Evolutionary conservation across 2,888 invertebrate genomes (phyloP).

Genomic region (Phasia obesa): DNA sequence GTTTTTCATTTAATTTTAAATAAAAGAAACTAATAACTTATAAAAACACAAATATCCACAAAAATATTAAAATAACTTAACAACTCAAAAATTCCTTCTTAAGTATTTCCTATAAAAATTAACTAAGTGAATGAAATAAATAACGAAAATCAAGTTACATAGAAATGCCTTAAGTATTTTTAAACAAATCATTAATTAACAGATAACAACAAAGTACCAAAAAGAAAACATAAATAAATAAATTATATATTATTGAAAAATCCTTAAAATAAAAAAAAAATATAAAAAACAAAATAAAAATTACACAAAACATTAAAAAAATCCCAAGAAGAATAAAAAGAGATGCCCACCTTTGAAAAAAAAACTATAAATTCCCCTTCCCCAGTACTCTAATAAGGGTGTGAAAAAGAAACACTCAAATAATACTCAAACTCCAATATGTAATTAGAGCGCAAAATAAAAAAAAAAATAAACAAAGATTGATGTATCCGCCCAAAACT

Average conservation of each 20-base stretch:
- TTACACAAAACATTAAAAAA: conserved; percentile 42
- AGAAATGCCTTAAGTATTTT: conserved; percentile 73
- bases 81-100: conserved; percentile 71
- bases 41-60: conserved; percentile 35
- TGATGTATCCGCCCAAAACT: conserved; percentile 68
- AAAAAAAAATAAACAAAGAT: conserved; percentile 38
- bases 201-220: conserved; percentile 61
- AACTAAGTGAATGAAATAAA: conserved; percentile 49
- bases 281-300: no score
- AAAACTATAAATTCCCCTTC: conserved; percentile 43
- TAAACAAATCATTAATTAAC: conserved; percentile 57
- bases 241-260: conserved; percentile 42
- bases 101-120: conserved; percentile 70
- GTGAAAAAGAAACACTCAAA: conserved; percentile 8
- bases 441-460: conserved; percentile 31
- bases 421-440: conserved; percentile 10
- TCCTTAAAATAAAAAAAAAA: conserved; percentile 31
- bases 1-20: conserved; percentile 19
- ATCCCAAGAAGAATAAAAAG: conserved; percentile 51
- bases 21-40: conserved; percentile 13
- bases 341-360: conserved; percentile 63
- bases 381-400: neutral
- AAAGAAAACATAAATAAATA: conserved; percentile 31
- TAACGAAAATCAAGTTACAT: conserved; percentile 70
- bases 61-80: conserved; percentile 37